phyloP scores from a whole-genome alignment of 1,140 invertebrate genomes.

The Geopemphigus sp. region DNA sequence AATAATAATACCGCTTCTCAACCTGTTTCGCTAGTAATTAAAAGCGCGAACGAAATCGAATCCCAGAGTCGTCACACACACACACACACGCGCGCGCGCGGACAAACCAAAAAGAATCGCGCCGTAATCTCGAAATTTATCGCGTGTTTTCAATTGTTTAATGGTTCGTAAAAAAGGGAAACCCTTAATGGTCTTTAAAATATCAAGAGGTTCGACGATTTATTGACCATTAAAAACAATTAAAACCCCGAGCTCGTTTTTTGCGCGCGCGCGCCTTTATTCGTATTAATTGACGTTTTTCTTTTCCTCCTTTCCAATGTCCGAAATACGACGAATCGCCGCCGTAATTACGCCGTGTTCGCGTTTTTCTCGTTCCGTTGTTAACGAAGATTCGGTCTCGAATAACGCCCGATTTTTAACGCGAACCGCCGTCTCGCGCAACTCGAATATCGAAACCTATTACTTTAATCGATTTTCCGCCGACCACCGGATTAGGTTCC shows the following conservation, averaged over 20 bases:
- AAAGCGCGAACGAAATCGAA: neutral
- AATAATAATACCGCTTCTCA: neutral
- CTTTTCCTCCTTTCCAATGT: neutral
- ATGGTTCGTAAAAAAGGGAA: constrained; percentile 20
- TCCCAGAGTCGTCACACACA: too few species aligned
- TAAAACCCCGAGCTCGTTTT: neutral
- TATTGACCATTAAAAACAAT: constrained; percentile 38
- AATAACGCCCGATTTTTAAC: too few species aligned
- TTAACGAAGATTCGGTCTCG: too few species aligned
- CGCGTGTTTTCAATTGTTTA: constrained; percentile 36
- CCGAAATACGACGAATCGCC: too few species aligned
- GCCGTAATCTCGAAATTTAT: constrained; percentile 27
- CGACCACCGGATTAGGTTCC: too few species aligned
- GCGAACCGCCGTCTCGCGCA: too few species aligned
- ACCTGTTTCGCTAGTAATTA: constrained; percentile 25
- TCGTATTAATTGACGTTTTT: neutral
- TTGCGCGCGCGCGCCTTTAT: neutral
- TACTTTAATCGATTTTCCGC: too few species aligned
- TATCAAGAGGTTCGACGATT: constrained; percentile 32
- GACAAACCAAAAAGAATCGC: neutral
- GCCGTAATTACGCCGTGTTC: too few species aligned
- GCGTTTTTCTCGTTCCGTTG: too few species aligned
- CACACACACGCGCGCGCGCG: too few species aligned
- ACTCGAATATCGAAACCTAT: too few species aligned
- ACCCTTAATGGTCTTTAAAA: constrained; percentile 20